These are phyloP conservation scores for Xyrichtys novacula DNA, from an alignment of 2,797 vertebrate genomes.

Conservation along the genomic window DNA sequence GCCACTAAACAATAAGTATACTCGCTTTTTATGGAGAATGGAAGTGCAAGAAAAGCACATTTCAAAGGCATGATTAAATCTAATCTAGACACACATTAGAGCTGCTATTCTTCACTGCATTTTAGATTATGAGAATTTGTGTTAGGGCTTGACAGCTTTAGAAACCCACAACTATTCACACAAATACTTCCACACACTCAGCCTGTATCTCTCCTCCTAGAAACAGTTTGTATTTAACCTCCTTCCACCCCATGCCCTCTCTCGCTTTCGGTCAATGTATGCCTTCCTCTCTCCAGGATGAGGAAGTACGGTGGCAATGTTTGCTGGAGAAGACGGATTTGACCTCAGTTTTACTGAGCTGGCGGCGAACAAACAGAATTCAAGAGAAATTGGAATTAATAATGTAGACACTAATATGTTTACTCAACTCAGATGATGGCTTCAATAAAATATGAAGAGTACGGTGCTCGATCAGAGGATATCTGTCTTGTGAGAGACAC, in stretches of 20 bases:
- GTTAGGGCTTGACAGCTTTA: background rate
- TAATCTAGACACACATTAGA: background rate
- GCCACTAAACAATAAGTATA: background rate
- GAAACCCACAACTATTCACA: background rate
- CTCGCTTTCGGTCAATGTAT: background rate
- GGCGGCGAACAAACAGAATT: slow-evolving; percentile 70
- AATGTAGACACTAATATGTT: slow-evolving; percentile 82
- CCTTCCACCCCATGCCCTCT: slow-evolving; percentile 8
- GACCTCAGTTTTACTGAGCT: slow-evolving; percentile 58
- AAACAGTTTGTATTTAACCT: slow-evolving; percentile 38
- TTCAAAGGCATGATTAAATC: background rate
- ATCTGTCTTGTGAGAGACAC: slow-evolving; percentile 32
- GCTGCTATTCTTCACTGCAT: background rate
- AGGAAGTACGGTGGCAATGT: slow-evolving; percentile 35
- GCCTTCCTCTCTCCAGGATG: slow-evolving; percentile 41
- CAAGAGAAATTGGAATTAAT: slow-evolving; percentile 80
- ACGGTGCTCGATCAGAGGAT: slow-evolving; percentile 47
- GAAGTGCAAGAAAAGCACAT: background rate
- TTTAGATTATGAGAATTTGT: background rate
- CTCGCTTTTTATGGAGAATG: background rate
- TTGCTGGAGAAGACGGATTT: slow-evolving; percentile 48
- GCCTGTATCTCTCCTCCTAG: slow-evolving; percentile 13
- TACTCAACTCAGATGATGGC: slow-evolving; percentile 75
- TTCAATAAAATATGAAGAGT: slow-evolving; percentile 80
- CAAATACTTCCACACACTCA: background rate